These are phyloP conservation scores for Otolemur crassicaudatus DNA, from an alignment of 2,797 vertebrate genomes.

Conservation along the genomic window DNA sequence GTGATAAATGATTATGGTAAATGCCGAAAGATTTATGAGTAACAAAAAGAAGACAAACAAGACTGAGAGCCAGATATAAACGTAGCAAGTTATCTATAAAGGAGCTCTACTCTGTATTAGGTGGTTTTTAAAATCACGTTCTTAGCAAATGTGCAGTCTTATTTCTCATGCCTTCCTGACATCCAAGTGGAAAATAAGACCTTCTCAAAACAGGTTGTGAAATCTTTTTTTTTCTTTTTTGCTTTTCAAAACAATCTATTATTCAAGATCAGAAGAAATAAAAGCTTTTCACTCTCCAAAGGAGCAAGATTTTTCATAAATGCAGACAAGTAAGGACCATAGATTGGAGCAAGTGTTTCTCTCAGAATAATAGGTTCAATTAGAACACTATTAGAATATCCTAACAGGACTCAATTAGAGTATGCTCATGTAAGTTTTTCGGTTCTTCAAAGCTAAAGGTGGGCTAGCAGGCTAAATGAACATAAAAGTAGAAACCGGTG, in stretches of 20 bases:
- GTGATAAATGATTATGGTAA: conserved; percentile 92
- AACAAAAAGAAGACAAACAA: conserved; percentile 89
- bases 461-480: conserved; percentile 60
- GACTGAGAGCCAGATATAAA: conserved; percentile 80
- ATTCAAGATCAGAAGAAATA: background rate
- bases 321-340: background rate
- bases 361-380: background rate
- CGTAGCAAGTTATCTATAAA: conserved; percentile 62
- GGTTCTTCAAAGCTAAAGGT: conserved; percentile 60
- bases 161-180: conserved; percentile 65
- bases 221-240: background rate
- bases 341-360: background rate
- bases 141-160: background rate
- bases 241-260: conserved; percentile 36
- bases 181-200: conserved; percentile 40
- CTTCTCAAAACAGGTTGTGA: conserved; percentile 39
- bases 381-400: conserved; percentile 3
- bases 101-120: conserved; percentile 55
- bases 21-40: conserved; percentile 94
- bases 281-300: conserved; percentile 28
- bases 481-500: conserved; percentile 76
- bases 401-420: background rate
- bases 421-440: conserved; percentile 37
- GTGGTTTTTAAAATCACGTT: conserved; percentile 1
- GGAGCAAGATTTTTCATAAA: conserved; percentile 40